A percentile compares a stretch with the other conserved stretches of the same genome.
These are phyloP conservation scores for Rhynchomys soricoides DNA, from an alignment of 2,113 vertebrate genomes.

Conservation along the genomic window DNA sequence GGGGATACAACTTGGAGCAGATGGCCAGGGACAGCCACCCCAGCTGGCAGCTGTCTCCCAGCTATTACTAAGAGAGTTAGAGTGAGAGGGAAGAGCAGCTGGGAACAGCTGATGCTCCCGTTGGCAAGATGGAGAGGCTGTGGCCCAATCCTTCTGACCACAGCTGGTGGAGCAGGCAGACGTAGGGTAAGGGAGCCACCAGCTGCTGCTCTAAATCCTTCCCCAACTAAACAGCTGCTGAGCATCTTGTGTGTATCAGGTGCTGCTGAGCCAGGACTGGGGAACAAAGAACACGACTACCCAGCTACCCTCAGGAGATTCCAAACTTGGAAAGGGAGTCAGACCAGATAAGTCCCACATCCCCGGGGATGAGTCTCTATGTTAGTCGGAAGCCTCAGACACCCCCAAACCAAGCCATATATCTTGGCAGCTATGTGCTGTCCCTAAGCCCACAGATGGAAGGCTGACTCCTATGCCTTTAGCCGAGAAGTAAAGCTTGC, in stretches of 20 bases:
- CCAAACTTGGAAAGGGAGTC: not conserved
- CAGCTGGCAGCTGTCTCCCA: conserved; percentile 52
- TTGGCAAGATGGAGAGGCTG: fast-evolving
- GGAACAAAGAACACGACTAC: not conserved
- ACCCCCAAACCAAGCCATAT: not conserved
- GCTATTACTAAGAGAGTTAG: not conserved
- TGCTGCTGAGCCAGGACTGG: not conserved
- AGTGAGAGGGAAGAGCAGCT: not conserved
- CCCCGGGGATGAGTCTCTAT: not conserved
- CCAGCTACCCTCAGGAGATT: not conserved
- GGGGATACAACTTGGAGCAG: not conserved
- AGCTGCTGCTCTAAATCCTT: not conserved
- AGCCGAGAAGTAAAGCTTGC: conserved; percentile 6
- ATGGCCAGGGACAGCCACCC: not conserved
- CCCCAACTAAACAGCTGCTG: conserved; percentile 13
- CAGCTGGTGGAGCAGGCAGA: conserved; percentile 19
- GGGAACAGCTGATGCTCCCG: not conserved
- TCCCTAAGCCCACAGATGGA: not conserved
- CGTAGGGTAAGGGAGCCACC: not conserved
- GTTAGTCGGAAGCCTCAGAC: too few species aligned
- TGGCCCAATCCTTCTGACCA: not conserved
- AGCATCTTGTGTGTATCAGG: not conserved
- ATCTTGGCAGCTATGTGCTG: not conserved
- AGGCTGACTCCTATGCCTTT: not conserved
- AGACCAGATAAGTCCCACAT: not conserved